Evolutionary conservation across 2,797 vertebrate species (phyloP).

Genomic region (Xerus rutilus): DNA sequence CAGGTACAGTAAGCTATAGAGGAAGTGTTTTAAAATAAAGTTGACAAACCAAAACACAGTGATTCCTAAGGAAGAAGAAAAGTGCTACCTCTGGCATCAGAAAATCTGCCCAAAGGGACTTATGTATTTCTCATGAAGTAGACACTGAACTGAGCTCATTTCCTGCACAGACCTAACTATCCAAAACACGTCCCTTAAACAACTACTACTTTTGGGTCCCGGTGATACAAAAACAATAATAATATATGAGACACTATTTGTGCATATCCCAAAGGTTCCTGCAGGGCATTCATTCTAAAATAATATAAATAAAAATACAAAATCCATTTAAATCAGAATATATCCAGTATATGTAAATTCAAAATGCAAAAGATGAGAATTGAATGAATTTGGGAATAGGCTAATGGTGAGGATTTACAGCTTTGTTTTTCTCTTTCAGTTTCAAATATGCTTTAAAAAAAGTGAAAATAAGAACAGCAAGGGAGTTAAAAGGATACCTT

Average conservation of each 20-base stretch:
- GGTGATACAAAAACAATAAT: not conserved
- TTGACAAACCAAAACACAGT: no score
- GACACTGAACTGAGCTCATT: not conserved
- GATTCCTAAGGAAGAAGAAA: not conserved
- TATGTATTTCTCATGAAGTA: not conserved
- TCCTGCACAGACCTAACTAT: not conserved
- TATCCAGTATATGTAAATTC: not conserved
- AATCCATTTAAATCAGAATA: not conserved
- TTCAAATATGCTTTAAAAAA: not conserved
- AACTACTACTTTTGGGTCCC: not conserved
- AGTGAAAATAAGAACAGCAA: not conserved
- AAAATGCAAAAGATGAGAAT: not conserved
- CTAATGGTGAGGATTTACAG: not conserved
- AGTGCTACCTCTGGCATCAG: not conserved
- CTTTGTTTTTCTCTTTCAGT: not conserved
- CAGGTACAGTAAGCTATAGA: not conserved
- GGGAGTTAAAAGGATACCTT: not conserved
- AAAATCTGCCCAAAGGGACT: not conserved
- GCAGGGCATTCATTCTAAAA: not conserved
- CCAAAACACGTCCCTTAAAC: constrained; percentile 9
- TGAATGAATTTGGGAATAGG: not conserved
- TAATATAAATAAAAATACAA: not conserved
- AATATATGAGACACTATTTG: not conserved
- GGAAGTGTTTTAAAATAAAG: not conserved
- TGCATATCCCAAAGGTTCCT: not conserved